Conservation (phyloP, 2,113 vertebrate species). For the Protobothrops flavoviridis region DNA sequence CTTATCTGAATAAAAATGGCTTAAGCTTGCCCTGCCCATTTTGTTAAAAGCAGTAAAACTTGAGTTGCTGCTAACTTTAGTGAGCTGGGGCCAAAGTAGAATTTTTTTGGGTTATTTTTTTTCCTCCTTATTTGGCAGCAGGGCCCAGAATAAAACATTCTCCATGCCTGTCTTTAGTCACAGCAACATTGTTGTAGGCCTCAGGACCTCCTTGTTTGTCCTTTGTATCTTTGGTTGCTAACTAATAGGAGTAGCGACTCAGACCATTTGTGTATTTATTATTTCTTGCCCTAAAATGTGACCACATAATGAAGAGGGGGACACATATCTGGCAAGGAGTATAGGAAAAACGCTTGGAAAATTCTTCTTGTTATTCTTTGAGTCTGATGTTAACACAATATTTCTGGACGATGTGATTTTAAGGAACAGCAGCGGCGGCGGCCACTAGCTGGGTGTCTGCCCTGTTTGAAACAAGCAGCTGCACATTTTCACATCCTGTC, state of each 20-base stretch:
- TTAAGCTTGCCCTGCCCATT: not conserved
- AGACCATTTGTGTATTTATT: constrained; percentile 7
- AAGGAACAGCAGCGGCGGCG: constrained; percentile 41
- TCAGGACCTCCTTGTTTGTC: not conserved
- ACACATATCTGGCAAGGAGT: not conserved
- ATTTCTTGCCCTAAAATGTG: constrained; percentile 9
- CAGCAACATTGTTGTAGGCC: not conserved
- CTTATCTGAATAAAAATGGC: not conserved
- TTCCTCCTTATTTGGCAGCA: not conserved
- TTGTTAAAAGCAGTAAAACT: not conserved
- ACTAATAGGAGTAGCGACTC: not conserved
- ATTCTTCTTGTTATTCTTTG: constrained; percentile 67
- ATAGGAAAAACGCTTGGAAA: constrained; percentile 31
- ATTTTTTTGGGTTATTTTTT: not conserved
- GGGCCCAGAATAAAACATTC: not conserved
- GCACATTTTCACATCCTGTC: constrained; percentile 43
- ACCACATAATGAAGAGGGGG: constrained; percentile 9
- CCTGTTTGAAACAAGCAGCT: constrained; percentile 71
- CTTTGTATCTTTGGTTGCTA: not conserved
- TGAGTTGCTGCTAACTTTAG: not conserved
- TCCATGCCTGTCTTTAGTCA: not conserved
- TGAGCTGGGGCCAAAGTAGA: not conserved
- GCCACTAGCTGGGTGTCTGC: constrained; percentile 52
- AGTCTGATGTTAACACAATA: constrained; percentile 65
- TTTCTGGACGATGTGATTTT: constrained; percentile 51